phyloP scores from a whole-genome alignment of 2,888 invertebrate genomes.

The Harpagoxenus sublaevis region DNA sequence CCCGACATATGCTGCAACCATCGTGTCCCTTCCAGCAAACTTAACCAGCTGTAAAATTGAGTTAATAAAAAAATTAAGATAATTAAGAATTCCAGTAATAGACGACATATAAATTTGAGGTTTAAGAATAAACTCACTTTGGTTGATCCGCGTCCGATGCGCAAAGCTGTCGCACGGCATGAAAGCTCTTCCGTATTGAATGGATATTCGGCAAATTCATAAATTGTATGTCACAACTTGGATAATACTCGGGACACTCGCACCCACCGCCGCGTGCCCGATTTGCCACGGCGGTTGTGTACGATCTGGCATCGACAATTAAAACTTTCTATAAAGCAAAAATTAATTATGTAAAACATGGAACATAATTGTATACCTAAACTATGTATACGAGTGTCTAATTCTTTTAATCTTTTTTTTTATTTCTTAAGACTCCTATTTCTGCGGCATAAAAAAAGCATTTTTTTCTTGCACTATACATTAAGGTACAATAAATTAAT shows the following conservation, averaged over 20 bases:
- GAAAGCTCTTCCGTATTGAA: slow-evolving; percentile 97
- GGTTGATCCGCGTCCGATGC: slow-evolving; percentile 93
- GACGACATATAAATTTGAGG: not conserved
- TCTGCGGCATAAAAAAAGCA: not conserved
- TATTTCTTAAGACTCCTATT: not conserved
- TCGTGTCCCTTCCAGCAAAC: slow-evolving; percentile 94
- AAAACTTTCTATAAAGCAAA: slow-evolving; percentile 90
- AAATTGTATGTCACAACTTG: slow-evolving; percentile 97
- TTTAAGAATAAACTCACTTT: slow-evolving; percentile 88
- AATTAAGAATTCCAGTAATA: not conserved
- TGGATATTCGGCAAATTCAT: slow-evolving; percentile 99
- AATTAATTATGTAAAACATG: slow-evolving; percentile 35
- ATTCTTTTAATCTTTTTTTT: not conserved
- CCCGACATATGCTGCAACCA: slow-evolving; percentile 97
- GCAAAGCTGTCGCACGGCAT: slow-evolving; percentile 93
- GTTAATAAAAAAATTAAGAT: slow-evolving; percentile 1
- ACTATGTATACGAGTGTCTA: not conserved
- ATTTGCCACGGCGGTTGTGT: slow-evolving; percentile 98
- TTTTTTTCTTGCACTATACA: not conserved
- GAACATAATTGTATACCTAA: not conserved
- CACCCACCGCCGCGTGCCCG: slow-evolving; percentile 98
- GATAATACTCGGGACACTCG: slow-evolving; percentile 98
- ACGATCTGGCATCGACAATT: slow-evolving; percentile 98
- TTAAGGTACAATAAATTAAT: not conserved
- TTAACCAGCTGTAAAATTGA: slow-evolving; percentile 92